Base-by-base conservation (phyloP, 2,113 vertebrate genomes). In the Bambusicola thoracicus region DNA sequence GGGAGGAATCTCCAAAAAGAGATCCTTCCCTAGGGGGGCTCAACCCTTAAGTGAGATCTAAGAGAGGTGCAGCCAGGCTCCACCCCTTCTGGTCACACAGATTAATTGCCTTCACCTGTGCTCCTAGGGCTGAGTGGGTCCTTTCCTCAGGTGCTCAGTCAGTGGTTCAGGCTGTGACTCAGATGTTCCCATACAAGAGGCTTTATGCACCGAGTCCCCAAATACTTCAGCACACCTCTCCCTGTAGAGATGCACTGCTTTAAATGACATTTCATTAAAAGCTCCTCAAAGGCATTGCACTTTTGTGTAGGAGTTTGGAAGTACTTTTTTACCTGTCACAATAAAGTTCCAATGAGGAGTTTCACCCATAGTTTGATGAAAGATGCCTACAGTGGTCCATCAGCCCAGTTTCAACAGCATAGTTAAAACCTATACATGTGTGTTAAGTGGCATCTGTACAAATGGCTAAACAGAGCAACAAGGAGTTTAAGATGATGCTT, bases 391-490 rank as follows among this genome's bases (percentile, higher is more conserved):
- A 87, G 25, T 27, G 21, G 76, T 29, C 55, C 21, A 22, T 41
- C 66, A 90, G 49, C 10, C 24, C 38, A 38, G 1, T 30, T 85
- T 46, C 49, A 77, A 40, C 18, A 84, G 40, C 13, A 21, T n/a
- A 43, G 13, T 48, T 16, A 85, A 34, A 90, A 13, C 11, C 13
- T 25, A 8, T 32, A 6, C 8, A 6, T 3, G 6, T 0, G 0
- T 75, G 72, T 73, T 77, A 51, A 75, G n/a, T 43, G 14, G 4
- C 8, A 56, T 80, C 85, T 22, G 61, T 43, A 34, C 5, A 56
- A n/a, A 12, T 20, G 32, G 38, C 10, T 43, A 53, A 79, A 78
- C 27, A 24, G 22, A 27, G 15, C 46, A 49, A 62, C 20, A 92
- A 87, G 53, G 0, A 0, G 15, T 44, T 91, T 44, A 46, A 13